Conservation (phyloP, 2,888 invertebrate species). For the Acrobasis suavella region DNA sequence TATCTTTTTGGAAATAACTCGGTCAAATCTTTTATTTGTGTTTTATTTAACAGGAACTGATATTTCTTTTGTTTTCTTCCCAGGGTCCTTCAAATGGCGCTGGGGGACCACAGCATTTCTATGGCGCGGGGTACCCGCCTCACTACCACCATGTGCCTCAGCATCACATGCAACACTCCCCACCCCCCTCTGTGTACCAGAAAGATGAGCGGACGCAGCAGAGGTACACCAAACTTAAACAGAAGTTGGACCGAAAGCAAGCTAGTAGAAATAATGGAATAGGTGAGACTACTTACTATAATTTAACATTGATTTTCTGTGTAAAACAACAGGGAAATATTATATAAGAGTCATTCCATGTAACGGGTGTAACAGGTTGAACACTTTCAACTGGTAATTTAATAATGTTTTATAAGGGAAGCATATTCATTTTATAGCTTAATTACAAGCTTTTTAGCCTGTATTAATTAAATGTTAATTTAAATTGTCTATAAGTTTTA, state of each 20-base stretch:
- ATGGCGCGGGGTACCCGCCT: conserved; percentile 82
- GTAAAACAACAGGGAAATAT: too few species aligned
- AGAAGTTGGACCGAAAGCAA: conserved; percentile 88
- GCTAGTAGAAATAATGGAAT: conserved; percentile 79
- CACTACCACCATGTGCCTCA: conserved; percentile 80
- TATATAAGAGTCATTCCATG: too few species aligned
- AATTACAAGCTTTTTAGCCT: too few species aligned
- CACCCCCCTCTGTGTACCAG: conserved; percentile 84
- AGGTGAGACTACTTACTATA: conserved; percentile 59
- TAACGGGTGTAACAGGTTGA: too few species aligned
- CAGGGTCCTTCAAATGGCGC: conserved; percentile 88
- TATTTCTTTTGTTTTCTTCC: conserved; percentile 34
- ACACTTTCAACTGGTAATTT: too few species aligned
- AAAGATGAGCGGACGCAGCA: conserved; percentile 91
- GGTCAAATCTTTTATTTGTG: too few species aligned
- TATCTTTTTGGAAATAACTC: too few species aligned
- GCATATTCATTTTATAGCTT: too few species aligned
- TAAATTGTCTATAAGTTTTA: too few species aligned
- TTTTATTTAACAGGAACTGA: too few species aligned
- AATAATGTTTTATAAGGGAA: too few species aligned
- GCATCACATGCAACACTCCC: conserved; percentile 87
- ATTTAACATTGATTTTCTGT: background rate
- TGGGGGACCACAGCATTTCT: conserved; percentile 86
- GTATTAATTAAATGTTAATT: too few species aligned
- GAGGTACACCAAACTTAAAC: conserved; percentile 89